phyloP scores from a whole-genome alignment of 2,888 invertebrate genomes.

The Cheilosia vulpina region DNA sequence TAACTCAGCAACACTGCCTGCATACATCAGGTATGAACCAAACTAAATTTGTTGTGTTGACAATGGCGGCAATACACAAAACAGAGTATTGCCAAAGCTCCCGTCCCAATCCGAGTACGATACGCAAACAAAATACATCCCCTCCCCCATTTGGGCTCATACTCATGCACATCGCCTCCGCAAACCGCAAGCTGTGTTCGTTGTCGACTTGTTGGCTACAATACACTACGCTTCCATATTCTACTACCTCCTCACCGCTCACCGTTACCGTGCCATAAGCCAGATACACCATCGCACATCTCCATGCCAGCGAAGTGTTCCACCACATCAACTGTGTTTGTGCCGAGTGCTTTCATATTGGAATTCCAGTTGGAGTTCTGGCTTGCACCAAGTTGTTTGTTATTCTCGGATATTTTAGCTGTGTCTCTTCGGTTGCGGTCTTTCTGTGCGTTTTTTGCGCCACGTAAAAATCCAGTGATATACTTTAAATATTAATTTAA shows the following conservation, averaged over 20 bases:
- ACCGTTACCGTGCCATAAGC: not conserved
- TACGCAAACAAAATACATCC: no score
- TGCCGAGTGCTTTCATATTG: constrained; percentile 37
- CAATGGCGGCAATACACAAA: no score
- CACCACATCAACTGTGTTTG: constrained; percentile 64
- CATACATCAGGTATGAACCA: no score
- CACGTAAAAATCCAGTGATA: constrained; percentile 55
- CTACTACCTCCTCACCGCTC: not conserved
- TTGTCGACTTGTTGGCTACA: constrained; percentile 54
- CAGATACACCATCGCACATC: constrained; percentile 24
- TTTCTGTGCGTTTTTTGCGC: constrained; percentile 48
- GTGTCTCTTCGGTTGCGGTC: constrained; percentile 28
- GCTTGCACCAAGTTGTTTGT: constrained; percentile 57
- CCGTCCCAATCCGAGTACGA: no score
- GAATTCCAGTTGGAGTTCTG: constrained; percentile 72
- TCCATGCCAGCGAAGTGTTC: constrained; percentile 62
- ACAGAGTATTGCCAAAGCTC: no score
- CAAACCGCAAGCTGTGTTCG: constrained; percentile 59
- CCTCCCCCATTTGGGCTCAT: not conserved
- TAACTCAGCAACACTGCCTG: no score
- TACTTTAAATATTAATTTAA: constrained; percentile 14
- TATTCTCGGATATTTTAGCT: constrained; percentile 37
- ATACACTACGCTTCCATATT: not conserved
- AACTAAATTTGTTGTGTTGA: no score
- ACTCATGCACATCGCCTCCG: not conserved